Evolutionary conservation across 2,888 invertebrate species (phyloP).

Genomic region (Acanthopleura granulata): DNA sequence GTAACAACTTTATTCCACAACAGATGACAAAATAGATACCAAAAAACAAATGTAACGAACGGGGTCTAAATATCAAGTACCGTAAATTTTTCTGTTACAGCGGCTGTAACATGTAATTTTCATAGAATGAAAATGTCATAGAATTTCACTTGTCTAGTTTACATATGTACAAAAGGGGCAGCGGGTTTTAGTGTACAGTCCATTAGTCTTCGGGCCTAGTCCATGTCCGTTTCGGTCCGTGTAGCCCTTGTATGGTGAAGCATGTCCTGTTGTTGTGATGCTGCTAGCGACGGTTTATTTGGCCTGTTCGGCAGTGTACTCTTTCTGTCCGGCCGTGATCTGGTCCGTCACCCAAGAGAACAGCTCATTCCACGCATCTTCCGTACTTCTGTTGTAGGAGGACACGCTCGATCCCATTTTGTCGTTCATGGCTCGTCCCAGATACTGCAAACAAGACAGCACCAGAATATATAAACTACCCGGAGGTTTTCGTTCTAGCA

Average conservation of each 20-base stretch:
- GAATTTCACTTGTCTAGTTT: not conserved
- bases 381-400: not conserved
- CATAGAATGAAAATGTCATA: too few relatives aligned
- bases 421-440: slow-evolving; percentile 3
- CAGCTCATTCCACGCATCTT: slow-evolving; percentile 15
- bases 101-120: too few relatives aligned
- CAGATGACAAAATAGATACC: too few relatives aligned
- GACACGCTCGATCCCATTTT: not conserved
- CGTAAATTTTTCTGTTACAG: too few relatives aligned
- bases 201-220: not conserved
- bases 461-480: too few relatives aligned
- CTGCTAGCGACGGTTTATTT: not conserved
- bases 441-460: not conserved
- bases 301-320: not conserved
- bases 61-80: too few relatives aligned
- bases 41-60: too few relatives aligned
- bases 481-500: too few relatives aligned
- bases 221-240: not conserved
- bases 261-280: not conserved
- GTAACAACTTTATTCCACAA: too few relatives aligned
- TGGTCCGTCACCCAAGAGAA: slow-evolving; percentile 5
- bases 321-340: slow-evolving; percentile 1
- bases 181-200: not conserved
- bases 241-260: not conserved
- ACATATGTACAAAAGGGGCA: slow-evolving; percentile 18